Conservation (phyloP, 1,140 invertebrate species). For the Neotoxoptera formosana region DNA sequence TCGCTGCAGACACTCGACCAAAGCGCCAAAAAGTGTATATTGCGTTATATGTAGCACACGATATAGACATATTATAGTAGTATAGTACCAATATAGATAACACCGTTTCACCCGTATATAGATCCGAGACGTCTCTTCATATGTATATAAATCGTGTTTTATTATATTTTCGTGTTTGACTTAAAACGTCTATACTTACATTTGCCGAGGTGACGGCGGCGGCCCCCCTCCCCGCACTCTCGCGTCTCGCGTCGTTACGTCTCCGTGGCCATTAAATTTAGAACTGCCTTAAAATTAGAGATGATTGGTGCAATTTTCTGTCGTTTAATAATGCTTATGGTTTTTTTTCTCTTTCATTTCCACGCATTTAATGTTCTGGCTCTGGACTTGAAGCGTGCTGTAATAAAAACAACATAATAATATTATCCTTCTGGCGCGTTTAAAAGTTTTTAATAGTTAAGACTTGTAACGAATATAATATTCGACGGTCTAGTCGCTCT, state of each 20-base stretch:
- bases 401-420: not conserved
- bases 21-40: not conserved
- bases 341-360: not conserved
- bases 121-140: no score
- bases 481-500: no score
- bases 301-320: not conserved
- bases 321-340: not conserved
- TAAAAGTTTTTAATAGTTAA: not conserved
- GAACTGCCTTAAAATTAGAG: constrained; percentile 1
- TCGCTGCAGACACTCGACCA: not conserved
- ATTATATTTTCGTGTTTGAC: not conserved
- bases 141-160: no score
- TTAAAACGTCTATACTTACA: not conserved
- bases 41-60: not conserved
- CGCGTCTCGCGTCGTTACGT: not conserved
- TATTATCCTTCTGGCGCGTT: not conserved
- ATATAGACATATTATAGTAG: no score
- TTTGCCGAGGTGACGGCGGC: not conserved
- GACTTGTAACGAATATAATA: not conserved
- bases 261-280: not conserved
- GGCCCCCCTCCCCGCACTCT: not conserved
- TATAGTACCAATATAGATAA: not conserved
- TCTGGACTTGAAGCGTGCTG: not conserved
- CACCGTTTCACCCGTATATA: not conserved
- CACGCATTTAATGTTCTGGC: not conserved